phyloP scores from a whole-genome alignment of 2,888 invertebrate genomes.

The Tetragnatha montana region DNA sequence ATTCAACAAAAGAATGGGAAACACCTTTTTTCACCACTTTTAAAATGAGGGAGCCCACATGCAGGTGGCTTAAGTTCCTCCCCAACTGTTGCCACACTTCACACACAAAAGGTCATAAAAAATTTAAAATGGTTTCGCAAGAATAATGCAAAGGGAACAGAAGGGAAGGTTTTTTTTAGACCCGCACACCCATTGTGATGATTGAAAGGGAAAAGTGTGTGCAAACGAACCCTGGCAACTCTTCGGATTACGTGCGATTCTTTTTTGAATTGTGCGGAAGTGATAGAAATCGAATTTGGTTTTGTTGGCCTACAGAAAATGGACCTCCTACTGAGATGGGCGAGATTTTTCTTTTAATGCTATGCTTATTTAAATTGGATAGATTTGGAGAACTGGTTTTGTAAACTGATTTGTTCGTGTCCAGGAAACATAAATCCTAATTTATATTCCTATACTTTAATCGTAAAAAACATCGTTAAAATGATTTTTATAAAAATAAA shows the following conservation, averaged over 20 bases:
- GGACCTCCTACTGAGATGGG: no score
- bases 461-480: no score
- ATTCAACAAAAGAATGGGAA: no score
- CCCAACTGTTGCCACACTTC: conserved; percentile 5
- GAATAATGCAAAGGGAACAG: background rate
- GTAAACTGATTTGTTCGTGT: no score
- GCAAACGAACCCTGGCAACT: background rate
- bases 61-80: conserved; percentile 7
- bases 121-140: background rate
- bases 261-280: background rate
- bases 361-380: no score
- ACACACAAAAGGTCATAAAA: background rate
- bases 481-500: no score
- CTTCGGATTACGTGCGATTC: background rate
- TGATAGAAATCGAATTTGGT: background rate
- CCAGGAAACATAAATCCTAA: no score
- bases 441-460: no score
- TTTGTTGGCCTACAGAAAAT: background rate
- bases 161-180: conserved; percentile 5
- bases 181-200: conserved; percentile 12
- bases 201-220: background rate
- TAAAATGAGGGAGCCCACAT: background rate
- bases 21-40: background rate
- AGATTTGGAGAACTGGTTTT: no score
- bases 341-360: no score